These are phyloP conservation scores for Tyrannus savana DNA, from an alignment of 2,113 vertebrate genomes.

Conservation along the genomic window DNA sequence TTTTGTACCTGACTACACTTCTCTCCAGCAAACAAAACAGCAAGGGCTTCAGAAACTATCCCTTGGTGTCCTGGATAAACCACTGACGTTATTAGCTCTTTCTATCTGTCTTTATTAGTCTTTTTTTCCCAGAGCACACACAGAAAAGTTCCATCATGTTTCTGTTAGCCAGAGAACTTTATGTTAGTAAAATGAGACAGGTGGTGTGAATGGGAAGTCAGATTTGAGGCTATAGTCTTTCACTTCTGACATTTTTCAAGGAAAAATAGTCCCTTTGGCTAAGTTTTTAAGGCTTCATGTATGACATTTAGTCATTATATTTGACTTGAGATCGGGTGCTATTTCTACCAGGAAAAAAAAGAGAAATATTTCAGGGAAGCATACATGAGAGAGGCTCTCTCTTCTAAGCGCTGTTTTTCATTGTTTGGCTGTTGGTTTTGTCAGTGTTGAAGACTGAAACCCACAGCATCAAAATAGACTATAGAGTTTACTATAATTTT, in stretches of 20 bases:
- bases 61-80: background rate
- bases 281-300: conserved; percentile 19
- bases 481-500: background rate
- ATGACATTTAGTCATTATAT: conserved; percentile 60
- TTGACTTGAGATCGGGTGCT: conserved; percentile 28
- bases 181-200: background rate
- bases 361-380: background rate
- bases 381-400: background rate
- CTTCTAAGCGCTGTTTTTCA: background rate
- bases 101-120: background rate
- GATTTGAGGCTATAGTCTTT: conserved; percentile 14
- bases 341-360: background rate
- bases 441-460: background rate
- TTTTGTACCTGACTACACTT: background rate
- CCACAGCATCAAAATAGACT: background rate
- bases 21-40: background rate
- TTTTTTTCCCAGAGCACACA: background rate
- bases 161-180: background rate
- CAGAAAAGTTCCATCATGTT: background rate
- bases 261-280: conserved; percentile 32
- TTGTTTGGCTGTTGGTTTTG: background rate
- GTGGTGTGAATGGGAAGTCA: conserved; percentile 16
- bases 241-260: conserved; percentile 46
- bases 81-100: background rate
- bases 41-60: background rate